Evolutionary conservation across 2,113 vertebrate species (phyloP), one percentile per base, ranked within the genome.

Genomic region (Phycodurus eques): DNA sequence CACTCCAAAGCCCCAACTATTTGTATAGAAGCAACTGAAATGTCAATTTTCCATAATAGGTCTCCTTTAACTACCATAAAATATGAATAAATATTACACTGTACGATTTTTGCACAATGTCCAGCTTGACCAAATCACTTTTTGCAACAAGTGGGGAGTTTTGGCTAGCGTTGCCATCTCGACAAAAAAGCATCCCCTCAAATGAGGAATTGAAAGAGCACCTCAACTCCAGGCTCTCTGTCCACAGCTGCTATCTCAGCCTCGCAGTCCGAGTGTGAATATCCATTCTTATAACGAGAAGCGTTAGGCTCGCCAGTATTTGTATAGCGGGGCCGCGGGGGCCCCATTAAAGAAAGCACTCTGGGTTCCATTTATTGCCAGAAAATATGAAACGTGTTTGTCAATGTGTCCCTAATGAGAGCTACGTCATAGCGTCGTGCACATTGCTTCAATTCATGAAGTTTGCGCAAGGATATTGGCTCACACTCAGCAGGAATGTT

Each of bases 231-330:
- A 70, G 76, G 77, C 67, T 72, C 68, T 68, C 15, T 78, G 89
- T 74, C 87, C 59, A 78, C 86, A 84, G 85, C 86, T 91, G 88
- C 81, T 87, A 84, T 88, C 88, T 82, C 67, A 63, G 83, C 82
- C 59, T 81, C 80, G 75, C 81, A 87, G 78, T 83, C 73, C 70
- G 68, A 70, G 77, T 83, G 81, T 90, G 84, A 90, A 89, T 90
- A 90, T 89, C 83, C 79, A 89, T 89, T 78, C 4, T 39, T 39
- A 39, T 5, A 39, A 39, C 35, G 86, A 86, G 74, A 78, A 82
- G 84, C 73, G 78, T 62, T 35, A 76, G 71, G 65, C 79, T 83
- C 77, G 72, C 73, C 63, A 43, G 47, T 86, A 83, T 85, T 85
- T 85, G 71, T 69, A 67, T 76, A 80, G 73, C 73, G 74, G 82